Evolutionary conservation across 2,113 vertebrate genomes (phyloP), one percentile per base, ranked within the genome.

Genomic region (Puma concolor): DNA sequence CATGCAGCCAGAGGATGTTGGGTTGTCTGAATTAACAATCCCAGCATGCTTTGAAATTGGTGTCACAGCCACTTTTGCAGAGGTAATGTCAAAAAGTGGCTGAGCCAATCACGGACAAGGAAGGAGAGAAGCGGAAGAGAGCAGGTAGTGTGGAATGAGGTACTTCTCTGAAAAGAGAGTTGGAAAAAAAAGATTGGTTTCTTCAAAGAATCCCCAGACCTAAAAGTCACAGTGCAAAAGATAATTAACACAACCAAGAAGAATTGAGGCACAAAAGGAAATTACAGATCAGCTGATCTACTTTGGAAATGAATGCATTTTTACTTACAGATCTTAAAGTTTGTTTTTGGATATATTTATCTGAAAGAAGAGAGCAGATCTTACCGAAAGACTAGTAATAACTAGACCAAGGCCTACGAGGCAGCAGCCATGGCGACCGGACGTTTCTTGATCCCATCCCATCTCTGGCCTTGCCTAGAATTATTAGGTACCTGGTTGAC

Each of bases 301-400:
- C 98, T 99, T 99, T 99, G 99, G 99, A 99, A 99, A 99, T 99
- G 99, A 99, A 99, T 99, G 99, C 99, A 99, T 99, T 99, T 99
- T 99, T 99, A 99, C 99, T 99, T 99, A 99, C 98, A 99, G 99
- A 99, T 98, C 99, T 98, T 98, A 99, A 99, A 99, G 99, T 98
- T 99, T 99, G 99, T 99, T 99, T 98, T 99, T 98, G 98, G 98
- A 99, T 99, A 99, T 98, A 99, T 98, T 99, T 98, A 99, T 99
- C 99, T 99, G 99, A 99, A 99, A 99, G 98, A 99, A 99, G 99
- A 99, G 98, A 99, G 99, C 98, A 99, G 98, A 99, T 99, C 99
- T 99, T 99, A 99, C 99, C 98, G 98, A 99, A 82, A 89, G 98
- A 98, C 98, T 99, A 99, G 97, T 98, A 96, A 98, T 98, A 98